These are phyloP conservation scores for Cercopithecus petaurista DNA, from an alignment of 2,797 vertebrate species.

Conservation along the genomic window DNA sequence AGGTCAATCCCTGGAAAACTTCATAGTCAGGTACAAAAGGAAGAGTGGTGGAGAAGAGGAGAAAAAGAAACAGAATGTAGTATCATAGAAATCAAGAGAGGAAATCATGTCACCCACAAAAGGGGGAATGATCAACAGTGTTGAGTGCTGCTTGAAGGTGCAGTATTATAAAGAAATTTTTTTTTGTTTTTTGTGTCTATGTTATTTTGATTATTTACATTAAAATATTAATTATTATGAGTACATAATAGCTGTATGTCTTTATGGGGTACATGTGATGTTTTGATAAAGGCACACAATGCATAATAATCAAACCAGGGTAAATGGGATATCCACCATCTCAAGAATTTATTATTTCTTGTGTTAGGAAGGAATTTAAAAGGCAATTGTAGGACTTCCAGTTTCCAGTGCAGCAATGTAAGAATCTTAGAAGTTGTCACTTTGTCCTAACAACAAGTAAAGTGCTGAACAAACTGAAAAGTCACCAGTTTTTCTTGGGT, in stretches of 20 bases:
- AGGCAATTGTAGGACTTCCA: not conserved
- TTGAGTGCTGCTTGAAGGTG: not conserved
- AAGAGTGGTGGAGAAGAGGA: not conserved
- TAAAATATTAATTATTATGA: not conserved
- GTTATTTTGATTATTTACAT: not conserved
- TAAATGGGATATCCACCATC: not conserved
- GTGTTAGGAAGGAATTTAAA: not conserved
- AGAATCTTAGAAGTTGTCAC: not conserved
- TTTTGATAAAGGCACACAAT: not conserved
- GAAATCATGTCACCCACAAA: not conserved
- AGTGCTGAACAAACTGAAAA: conserved; percentile 15
- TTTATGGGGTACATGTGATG: not conserved
- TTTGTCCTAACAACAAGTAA: not conserved
- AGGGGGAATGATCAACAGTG: not conserved
- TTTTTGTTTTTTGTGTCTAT: not conserved
- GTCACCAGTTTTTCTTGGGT: not conserved
- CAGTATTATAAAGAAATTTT: not conserved
- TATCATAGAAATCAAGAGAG: not conserved
- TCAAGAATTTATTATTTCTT: not conserved
- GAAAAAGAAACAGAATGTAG: not conserved
- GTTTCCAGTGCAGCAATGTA: not conserved
- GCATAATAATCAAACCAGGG: not conserved
- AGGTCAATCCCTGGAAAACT: conserved; percentile 2
- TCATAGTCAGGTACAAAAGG: not conserved
- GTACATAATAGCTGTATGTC: not conserved